Percentiles rank a stretch among this genome's conserved stretches.
These are phyloP conservation scores for Andrena bicolor DNA, from an alignment of 2,888 invertebrate genomes.

Conservation along the genomic window DNA sequence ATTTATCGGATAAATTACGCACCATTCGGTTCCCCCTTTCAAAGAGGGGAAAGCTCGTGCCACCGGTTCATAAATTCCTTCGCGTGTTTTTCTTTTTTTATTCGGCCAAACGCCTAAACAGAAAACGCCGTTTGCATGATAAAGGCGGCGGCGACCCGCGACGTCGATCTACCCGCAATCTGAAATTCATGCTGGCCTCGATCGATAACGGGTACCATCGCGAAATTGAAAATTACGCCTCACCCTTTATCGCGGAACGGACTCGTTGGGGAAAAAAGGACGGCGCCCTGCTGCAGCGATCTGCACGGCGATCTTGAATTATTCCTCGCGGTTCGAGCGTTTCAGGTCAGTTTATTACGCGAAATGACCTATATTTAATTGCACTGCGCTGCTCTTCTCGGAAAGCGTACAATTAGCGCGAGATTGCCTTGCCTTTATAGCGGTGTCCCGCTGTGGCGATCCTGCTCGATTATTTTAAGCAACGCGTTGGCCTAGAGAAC, in stretches of 20 bases:
- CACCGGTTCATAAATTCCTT: slow-evolving; percentile 55
- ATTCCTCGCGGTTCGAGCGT: too few relatives aligned
- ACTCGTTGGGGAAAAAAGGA: background rate
- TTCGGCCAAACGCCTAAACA: slow-evolving; percentile 57
- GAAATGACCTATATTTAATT: too few relatives aligned
- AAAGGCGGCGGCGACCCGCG: slow-evolving; percentile 37
- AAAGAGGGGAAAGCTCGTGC: slow-evolving; percentile 36
- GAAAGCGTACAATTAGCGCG: too few relatives aligned
- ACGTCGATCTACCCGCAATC: slow-evolving; percentile 31
- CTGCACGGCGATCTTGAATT: slow-evolving; percentile 4
- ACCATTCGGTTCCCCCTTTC: background rate
- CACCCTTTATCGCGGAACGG: background rate
- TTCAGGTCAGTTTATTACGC: too few relatives aligned
- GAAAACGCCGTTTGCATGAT: slow-evolving; percentile 59
- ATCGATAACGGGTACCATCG: slow-evolving; percentile 58
- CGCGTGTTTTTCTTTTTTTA: slow-evolving; percentile 49
- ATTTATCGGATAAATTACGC: slow-evolving; percentile 20
- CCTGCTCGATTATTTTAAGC: too few relatives aligned
- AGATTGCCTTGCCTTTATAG: too few relatives aligned
- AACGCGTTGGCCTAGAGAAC: too few relatives aligned
- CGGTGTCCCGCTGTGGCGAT: too few relatives aligned
- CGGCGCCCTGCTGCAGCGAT: background rate
- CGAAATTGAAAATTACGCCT: slow-evolving; percentile 56
- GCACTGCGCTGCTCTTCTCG: too few relatives aligned
- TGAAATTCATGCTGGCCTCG: slow-evolving; percentile 52